Percentiles rank a stretch among this genome's conserved stretches.
Evolutionary conservation across 2,888 invertebrate genomes (phyloP).

Genomic region (Eupithecia exiguata): DNA sequence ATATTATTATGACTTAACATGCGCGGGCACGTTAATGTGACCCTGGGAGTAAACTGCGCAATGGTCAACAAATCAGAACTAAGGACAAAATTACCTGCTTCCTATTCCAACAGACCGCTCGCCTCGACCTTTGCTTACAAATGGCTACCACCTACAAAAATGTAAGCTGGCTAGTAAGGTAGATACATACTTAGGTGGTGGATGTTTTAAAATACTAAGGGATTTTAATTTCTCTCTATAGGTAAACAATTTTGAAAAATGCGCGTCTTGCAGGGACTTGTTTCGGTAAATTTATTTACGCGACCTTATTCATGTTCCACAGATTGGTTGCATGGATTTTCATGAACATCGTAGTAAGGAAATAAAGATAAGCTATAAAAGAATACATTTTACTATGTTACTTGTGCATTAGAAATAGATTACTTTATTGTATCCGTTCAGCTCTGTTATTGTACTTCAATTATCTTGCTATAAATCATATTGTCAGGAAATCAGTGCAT

Average conservation of each 20-base stretch:
- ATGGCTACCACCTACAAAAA: conserved; percentile 11
- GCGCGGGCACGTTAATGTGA: conserved; percentile 37
- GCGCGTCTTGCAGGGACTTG: not conserved
- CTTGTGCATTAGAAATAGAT: not conserved
- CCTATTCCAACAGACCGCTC: conserved; percentile 46
- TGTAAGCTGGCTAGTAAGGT: not conserved
- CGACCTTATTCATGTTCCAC: not conserved
- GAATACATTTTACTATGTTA: not conserved
- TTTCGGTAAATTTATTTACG: not conserved
- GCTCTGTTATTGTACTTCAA: conserved; percentile 7
- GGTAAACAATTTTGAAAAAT: not conserved
- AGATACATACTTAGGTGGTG: not conserved
- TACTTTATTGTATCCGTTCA: not conserved
- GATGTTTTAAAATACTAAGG: not conserved
- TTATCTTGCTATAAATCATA: conserved; percentile 9
- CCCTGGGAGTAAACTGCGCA: conserved; percentile 45
- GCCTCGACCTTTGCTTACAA: conserved; percentile 32
- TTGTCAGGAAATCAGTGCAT: conserved; percentile 28
- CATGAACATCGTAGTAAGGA: not conserved
- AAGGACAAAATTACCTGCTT: conserved; percentile 53
- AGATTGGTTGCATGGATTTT: not conserved
- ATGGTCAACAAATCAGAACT: conserved; percentile 53
- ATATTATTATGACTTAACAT: conserved; percentile 25
- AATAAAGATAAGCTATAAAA: not conserved
- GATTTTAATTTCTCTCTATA: not conserved